phyloP scores from a whole-genome alignment of 2,113 vertebrate species.

The Rhinolophus ferrumequinum region DNA sequence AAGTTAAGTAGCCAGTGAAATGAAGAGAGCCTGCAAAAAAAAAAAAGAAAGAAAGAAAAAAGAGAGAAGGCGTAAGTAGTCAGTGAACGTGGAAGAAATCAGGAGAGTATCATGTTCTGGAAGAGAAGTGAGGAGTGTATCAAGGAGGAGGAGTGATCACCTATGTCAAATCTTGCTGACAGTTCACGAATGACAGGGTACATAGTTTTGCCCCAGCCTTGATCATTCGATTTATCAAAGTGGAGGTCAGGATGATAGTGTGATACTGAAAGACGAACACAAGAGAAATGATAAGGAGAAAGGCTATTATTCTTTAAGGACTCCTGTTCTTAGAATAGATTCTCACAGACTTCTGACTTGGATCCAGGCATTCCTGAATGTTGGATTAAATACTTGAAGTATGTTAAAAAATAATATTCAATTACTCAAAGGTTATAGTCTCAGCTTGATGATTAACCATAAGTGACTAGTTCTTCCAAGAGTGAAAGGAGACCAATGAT shows the following conservation, averaged over 20 bases:
- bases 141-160: background rate
- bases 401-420: background rate
- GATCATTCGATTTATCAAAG: background rate
- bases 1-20: background rate
- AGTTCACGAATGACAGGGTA: background rate
- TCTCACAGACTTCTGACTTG: background rate
- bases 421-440: background rate
- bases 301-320: background rate
- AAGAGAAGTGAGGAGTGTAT: background rate
- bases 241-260: background rate
- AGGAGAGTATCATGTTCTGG: no score
- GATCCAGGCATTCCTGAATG: background rate
- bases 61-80: background rate
- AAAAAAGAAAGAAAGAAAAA: background rate
- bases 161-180: background rate
- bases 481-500: background rate
- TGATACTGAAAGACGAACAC: background rate
- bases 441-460: background rate
- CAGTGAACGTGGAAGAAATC: background rate
- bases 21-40: background rate
- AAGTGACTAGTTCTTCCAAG: background rate
- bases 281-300: background rate
- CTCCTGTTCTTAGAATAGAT: background rate
- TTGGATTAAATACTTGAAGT: background rate
- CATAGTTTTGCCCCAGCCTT: background rate